phyloP scores from a whole-genome alignment of 2,113 vertebrate genomes.

The Drymodes brunneopygia region DNA sequence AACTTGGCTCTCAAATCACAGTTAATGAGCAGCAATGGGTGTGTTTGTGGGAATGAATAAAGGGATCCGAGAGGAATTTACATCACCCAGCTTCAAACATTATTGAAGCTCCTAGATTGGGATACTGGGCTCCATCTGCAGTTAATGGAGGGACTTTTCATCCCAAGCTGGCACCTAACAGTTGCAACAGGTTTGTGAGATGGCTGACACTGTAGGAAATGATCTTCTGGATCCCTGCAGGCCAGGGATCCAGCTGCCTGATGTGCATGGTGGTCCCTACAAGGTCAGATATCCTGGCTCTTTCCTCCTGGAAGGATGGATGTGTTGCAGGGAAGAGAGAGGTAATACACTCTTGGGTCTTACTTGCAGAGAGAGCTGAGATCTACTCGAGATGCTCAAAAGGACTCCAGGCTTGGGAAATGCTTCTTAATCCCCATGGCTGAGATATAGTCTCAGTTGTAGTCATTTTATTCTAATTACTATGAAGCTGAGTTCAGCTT shows the following conservation, averaged over 20 bases:
- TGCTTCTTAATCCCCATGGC: neutral
- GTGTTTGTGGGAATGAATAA: constrained; percentile 20
- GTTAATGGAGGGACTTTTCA: neutral
- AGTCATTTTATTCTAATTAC: neutral
- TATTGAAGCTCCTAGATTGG: neutral
- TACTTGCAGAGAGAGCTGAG: neutral
- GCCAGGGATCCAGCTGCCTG: neutral
- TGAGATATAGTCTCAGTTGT: neutral
- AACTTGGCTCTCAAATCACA: neutral
- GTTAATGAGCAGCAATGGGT: neutral
- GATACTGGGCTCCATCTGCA: neutral
- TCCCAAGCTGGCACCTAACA: neutral
- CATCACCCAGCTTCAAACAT: neutral
- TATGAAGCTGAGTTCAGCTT: neutral
- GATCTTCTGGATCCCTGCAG: neutral
- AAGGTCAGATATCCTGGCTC: neutral
- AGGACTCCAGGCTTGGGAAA: neutral
- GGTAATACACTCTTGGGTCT: fast-evolving
- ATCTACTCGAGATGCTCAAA: neutral
- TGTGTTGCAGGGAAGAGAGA: neutral
- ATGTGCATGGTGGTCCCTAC: neutral
- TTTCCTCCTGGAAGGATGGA: neutral
- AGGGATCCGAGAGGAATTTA: neutral
- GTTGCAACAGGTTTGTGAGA: neutral
- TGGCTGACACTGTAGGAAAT: fast-evolving